phyloP scores from a whole-genome alignment of 2,113 vertebrate species.

The Burhinus oedicnemus region DNA sequence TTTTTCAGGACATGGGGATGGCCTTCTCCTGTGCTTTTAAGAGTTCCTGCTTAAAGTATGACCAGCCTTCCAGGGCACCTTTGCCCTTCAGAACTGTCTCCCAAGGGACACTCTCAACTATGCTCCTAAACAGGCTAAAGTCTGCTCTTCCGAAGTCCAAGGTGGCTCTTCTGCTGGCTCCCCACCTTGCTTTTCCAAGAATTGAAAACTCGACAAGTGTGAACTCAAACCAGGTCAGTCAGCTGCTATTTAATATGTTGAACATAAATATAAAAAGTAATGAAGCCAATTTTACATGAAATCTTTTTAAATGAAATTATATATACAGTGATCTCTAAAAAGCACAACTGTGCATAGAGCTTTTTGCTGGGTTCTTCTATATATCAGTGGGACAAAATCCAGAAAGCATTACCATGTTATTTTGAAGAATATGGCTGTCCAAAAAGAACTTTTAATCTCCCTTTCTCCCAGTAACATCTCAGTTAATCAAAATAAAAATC shows the following conservation, averaged over 20 bases:
- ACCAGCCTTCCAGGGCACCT: too few relatives aligned
- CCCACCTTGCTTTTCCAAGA: too few relatives aligned
- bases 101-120: too few relatives aligned
- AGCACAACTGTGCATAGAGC: not conserved
- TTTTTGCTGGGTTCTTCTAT: not conserved
- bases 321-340: not conserved
- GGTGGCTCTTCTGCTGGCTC: too few relatives aligned
- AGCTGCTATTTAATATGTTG: not conserved
- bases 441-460: not conserved
- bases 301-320: not conserved
- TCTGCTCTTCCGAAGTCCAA: too few relatives aligned
- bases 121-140: too few relatives aligned
- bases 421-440: not conserved
- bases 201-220: not conserved
- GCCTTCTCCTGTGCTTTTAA: too few relatives aligned
- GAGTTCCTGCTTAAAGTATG: too few relatives aligned
- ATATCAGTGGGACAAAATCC: not conserved
- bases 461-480: not conserved
- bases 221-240: not conserved
- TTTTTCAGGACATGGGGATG: too few relatives aligned
- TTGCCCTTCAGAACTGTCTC: too few relatives aligned
- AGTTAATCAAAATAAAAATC: not conserved
- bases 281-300: not conserved
- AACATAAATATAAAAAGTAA: not conserved
- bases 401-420: not conserved